Evolutionary conservation across 2,113 vertebrate genomes (phyloP).

Genomic region (Morone saxatilis): DNA sequence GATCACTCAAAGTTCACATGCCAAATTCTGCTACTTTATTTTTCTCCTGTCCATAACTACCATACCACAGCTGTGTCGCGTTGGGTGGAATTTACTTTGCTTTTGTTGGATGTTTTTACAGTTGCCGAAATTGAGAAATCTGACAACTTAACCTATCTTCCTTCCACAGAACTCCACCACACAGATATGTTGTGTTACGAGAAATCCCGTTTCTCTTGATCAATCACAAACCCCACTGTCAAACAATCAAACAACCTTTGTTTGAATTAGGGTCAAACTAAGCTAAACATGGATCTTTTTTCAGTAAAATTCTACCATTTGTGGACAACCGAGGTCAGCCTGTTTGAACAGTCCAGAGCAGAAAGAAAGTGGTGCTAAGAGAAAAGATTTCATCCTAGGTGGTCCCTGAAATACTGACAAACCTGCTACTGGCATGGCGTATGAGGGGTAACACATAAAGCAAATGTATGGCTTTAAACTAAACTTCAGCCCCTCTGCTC

Average conservation of each 20-base stretch:
- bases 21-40: slow-evolving; percentile 34
- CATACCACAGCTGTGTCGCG: slow-evolving; percentile 44
- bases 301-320: slow-evolving; percentile 4
- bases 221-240: not conserved
- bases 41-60: slow-evolving; percentile 4
- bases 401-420: slow-evolving; percentile 33
- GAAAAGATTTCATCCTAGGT: slow-evolving; percentile 26
- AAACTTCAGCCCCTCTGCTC: slow-evolving; percentile 28
- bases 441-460: not conserved
- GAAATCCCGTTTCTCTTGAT: slow-evolving; percentile 6
- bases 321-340: not conserved
- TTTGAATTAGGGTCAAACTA: slow-evolving; percentile 27
- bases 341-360: slow-evolving; percentile 21
- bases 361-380: not conserved
- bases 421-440: not conserved
- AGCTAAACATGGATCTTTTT: slow-evolving; percentile 22
- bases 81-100: slow-evolving; percentile 1
- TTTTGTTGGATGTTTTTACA: slow-evolving; percentile 10
- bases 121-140: slow-evolving; percentile 14
- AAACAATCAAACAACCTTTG: slow-evolving; percentile 30
- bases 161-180: not conserved
- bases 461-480: slow-evolving; percentile 25
- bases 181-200: slow-evolving; percentile 1
- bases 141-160: slow-evolving; percentile 3
- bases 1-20: slow-evolving; percentile 80